These are phyloP conservation scores for Vannuccia rotundouncinata DNA, from an alignment of 2,888 invertebrate species.

Conservation along the genomic window DNA sequence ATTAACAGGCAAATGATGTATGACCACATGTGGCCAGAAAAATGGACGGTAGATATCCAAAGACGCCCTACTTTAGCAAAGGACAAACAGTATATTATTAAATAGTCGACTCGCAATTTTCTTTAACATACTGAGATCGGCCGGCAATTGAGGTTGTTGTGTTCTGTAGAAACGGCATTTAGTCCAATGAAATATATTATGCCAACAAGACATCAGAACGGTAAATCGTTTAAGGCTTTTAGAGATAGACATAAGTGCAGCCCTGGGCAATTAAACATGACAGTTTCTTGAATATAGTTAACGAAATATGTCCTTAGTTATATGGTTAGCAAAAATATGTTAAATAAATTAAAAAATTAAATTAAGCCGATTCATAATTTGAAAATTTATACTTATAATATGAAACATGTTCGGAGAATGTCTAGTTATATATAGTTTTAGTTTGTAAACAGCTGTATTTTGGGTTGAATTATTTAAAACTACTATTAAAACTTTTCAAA, in stretches of 20 bases:
- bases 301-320: background rate
- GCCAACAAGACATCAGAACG: background rate
- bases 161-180: background rate
- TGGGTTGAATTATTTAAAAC: too few species aligned
- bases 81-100: background rate
- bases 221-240: conserved; percentile 1
- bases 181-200: background rate
- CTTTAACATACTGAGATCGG: background rate
- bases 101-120: background rate
- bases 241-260: background rate
- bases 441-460: too few species aligned
- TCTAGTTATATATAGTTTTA: too few species aligned
- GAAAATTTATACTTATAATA: too few species aligned
- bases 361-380: too few species aligned
- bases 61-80: background rate
- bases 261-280: background rate
- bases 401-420: too few species aligned
- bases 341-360: background rate
- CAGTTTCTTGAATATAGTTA: background rate
- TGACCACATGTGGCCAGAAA: conserved; percentile 7
- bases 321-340: background rate
- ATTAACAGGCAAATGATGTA: conserved; percentile 6
- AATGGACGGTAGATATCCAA: background rate
- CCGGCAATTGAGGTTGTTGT: background rate
- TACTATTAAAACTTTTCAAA: too few species aligned